A percentile compares a stretch with the other conserved stretches of the same genome.
Evolutionary conservation across 2,888 invertebrate genomes (phyloP).

Genomic region (Eristalinus sepulchralis): DNA sequence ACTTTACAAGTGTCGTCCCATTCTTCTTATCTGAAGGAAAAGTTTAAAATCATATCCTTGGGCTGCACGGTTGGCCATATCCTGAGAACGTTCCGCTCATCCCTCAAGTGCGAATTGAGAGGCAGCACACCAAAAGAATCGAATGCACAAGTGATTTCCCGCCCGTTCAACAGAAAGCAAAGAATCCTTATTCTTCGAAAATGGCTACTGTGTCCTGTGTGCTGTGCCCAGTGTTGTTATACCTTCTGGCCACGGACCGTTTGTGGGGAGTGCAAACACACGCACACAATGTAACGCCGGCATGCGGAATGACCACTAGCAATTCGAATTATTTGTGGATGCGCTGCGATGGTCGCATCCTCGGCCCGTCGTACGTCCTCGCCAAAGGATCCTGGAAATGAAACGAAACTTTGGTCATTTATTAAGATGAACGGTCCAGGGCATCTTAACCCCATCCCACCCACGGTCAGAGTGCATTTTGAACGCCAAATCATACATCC

Average conservation of each 20-base stretch:
- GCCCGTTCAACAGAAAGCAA: conserved; percentile 63
- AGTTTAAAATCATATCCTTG: conserved; percentile 70
- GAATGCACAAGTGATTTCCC: conserved; percentile 69
- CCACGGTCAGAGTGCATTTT: conserved; percentile 38
- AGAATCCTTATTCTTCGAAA: conserved; percentile 30
- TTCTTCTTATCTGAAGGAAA: conserved; percentile 68
- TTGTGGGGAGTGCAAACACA: conserved; percentile 46
- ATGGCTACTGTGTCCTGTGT: conserved; percentile 31
- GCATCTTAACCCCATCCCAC: conserved; percentile 56
- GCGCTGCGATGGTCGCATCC: conserved; percentile 53
- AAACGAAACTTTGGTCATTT: conserved; percentile 71
- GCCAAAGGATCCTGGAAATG: conserved; percentile 61
- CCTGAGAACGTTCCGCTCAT: conserved; percentile 23
- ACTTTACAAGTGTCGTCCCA: conserved; percentile 70
- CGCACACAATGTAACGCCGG: conserved; percentile 26
- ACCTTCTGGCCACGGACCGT: conserved; percentile 64
- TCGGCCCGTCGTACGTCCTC: conserved; percentile 16
- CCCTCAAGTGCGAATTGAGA: neutral
- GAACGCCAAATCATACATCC: conserved; percentile 34
- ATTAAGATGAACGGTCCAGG: conserved; percentile 69
- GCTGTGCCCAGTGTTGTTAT: conserved; percentile 51
- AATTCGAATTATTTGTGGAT: conserved; percentile 71
- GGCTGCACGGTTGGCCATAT: conserved; percentile 66
- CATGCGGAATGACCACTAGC: conserved; percentile 68
- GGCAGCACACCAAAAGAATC: conserved; percentile 55